Conservation (phyloP, 2,797 vertebrate species). For the Sarcophilus harrisii region DNA sequence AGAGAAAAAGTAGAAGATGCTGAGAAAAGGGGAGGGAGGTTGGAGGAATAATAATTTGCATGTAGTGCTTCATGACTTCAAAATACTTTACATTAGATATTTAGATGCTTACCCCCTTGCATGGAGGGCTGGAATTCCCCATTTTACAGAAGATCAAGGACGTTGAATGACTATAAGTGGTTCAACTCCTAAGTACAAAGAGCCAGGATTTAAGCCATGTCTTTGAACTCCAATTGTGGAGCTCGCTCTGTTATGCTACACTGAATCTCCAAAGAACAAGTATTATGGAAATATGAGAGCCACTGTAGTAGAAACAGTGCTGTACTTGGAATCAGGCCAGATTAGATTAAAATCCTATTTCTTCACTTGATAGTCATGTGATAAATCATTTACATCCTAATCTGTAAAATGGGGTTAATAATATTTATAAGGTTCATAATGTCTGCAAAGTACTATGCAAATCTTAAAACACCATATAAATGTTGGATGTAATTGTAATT, state of each 20-base stretch:
- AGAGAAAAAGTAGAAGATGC: not conserved
- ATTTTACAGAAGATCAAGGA: not conserved
- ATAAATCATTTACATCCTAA: not conserved
- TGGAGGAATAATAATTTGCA: not conserved
- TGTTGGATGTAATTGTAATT: not conserved
- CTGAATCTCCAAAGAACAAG: not conserved
- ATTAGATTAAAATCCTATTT: not conserved
- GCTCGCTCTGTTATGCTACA: not conserved
- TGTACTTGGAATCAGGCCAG: not conserved
- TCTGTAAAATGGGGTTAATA: not conserved
- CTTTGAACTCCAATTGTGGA: not conserved
- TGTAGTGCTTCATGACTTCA: not conserved
- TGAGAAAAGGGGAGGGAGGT: not conserved
- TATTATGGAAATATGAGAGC: not conserved
- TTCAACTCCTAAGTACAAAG: not conserved
- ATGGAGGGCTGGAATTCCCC: not conserved
- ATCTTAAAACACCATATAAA: not conserved
- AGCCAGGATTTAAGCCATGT: not conserved
- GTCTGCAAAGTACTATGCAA: not conserved
- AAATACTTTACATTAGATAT: not conserved
- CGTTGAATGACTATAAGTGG: not conserved
- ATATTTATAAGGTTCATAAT: not conserved
- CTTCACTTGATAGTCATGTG: not conserved
- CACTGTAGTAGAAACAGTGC: not conserved
- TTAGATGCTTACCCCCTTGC: not conserved